phyloP scores from a whole-genome alignment of 2,113 vertebrate species.

The Marmota monax region DNA sequence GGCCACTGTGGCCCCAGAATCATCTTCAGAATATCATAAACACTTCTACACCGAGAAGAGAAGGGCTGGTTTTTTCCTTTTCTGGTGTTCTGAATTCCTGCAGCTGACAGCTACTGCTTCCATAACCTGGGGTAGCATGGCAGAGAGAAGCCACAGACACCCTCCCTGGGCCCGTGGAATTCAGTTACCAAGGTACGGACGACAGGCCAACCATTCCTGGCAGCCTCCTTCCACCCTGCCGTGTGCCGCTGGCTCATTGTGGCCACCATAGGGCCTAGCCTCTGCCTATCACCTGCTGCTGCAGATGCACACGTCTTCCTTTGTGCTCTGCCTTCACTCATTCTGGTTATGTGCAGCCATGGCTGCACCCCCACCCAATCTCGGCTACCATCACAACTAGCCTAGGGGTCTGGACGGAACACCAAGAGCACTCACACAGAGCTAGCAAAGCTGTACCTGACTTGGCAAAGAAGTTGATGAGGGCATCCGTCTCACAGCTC shows the following conservation, averaged over 20 bases:
- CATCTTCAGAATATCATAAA: not conserved
- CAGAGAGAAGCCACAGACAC: not conserved
- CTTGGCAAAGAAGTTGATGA: constrained; percentile 98
- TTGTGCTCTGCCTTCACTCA: no score
- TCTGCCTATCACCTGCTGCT: no score
- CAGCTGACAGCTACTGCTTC: not conserved
- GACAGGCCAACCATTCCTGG: not conserved
- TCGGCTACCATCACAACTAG: no score
- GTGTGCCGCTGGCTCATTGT: no score
- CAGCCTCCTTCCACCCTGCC: no score
- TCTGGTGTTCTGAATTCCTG: not conserved
- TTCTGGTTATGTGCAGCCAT: no score
- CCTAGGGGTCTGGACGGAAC: no score
- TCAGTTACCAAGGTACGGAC: not conserved
- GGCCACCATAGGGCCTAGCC: no score
- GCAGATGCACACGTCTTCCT: no score
- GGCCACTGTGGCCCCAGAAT: not conserved
- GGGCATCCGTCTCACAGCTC: constrained; percentile 95
- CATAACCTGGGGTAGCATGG: not conserved
- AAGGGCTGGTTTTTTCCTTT: not conserved
- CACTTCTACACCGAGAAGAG: not conserved
- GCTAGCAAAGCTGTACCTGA: constrained; percentile 89
- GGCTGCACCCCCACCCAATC: no score
- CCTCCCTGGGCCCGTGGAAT: no score
- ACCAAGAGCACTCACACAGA: no score